These are phyloP conservation scores for Austrofundulus limnaeus DNA, from an alignment of 2,113 vertebrate genomes.

Conservation along the genomic window DNA sequence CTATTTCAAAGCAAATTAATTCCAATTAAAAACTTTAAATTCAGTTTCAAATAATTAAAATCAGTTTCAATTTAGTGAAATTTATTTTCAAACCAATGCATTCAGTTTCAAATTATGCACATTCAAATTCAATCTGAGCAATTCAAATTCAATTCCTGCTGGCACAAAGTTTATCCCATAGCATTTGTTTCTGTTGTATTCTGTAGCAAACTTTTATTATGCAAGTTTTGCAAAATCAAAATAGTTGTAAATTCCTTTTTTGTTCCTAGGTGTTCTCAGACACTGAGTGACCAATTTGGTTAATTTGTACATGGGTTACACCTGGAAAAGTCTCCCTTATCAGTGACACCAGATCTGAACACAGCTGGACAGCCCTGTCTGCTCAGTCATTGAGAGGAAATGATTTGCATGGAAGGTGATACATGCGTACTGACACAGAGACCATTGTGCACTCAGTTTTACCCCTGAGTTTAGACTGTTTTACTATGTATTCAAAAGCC, in stretches of 20 bases:
- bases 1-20: too few relatives aligned
- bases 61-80: too few relatives aligned
- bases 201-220: too few relatives aligned
- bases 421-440: not conserved
- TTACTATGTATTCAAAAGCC: not conserved
- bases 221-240: too few relatives aligned
- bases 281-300: not conserved
- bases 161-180: too few relatives aligned
- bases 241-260: not conserved
- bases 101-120: too few relatives aligned
- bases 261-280: not conserved
- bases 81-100: too few relatives aligned
- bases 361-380: not conserved
- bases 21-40: too few relatives aligned
- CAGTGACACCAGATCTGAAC: conserved; percentile 6
- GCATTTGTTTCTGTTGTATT: too few relatives aligned
- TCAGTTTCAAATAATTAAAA: too few relatives aligned
- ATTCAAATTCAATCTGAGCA: too few relatives aligned
- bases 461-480: not conserved
- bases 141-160: too few relatives aligned
- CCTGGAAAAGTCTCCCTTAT: not conserved
- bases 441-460: not conserved
- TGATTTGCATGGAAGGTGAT: conserved; percentile 30
- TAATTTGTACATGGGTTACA: conserved; percentile 27
- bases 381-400: not conserved